A percentile compares a stretch with the other conserved stretches of the same genome.
These are phyloP conservation scores for Sibirionetta formosa DNA, from an alignment of 2,797 vertebrate genomes.

Conservation along the genomic window DNA sequence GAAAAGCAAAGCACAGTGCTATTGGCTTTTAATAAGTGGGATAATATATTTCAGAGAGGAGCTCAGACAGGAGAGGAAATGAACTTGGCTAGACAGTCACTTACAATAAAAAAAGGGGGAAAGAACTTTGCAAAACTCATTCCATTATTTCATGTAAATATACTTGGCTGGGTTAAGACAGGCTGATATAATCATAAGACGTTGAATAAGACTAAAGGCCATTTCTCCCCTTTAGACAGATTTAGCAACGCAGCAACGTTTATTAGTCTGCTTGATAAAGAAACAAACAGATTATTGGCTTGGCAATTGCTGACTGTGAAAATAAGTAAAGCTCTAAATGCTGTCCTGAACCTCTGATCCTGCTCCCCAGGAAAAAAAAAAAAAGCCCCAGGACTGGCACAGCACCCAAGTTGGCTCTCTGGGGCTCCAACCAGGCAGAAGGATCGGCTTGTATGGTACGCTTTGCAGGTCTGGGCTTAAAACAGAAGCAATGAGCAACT, in stretches of 20 bases:
- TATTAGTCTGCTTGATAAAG: conserved; percentile 13
- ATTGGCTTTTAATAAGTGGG: conserved; percentile 60
- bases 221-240: conserved; percentile 7
- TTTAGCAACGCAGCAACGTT: background rate
- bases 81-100: conserved; percentile 74
- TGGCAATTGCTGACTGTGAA: background rate
- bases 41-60: conserved; percentile 62
- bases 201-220: conserved; percentile 8
- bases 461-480: background rate
- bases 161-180: conserved; percentile 51
- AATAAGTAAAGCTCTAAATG: background rate
- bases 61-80: conserved; percentile 75
- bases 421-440: background rate
- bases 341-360: background rate
- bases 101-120: conserved; percentile 33
- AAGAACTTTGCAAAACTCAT: conserved; percentile 48
- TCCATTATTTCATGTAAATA: conserved; percentile 73
- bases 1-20: conserved; percentile 20
- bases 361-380: background rate
- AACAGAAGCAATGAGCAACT: accelerated
- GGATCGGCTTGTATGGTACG: background rate
- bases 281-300: background rate
- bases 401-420: background rate
- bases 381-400: background rate
- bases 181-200: conserved; percentile 49